Conservation (phyloP, 2,888 invertebrate genomes). For the Drosophila picticornis region DNA sequence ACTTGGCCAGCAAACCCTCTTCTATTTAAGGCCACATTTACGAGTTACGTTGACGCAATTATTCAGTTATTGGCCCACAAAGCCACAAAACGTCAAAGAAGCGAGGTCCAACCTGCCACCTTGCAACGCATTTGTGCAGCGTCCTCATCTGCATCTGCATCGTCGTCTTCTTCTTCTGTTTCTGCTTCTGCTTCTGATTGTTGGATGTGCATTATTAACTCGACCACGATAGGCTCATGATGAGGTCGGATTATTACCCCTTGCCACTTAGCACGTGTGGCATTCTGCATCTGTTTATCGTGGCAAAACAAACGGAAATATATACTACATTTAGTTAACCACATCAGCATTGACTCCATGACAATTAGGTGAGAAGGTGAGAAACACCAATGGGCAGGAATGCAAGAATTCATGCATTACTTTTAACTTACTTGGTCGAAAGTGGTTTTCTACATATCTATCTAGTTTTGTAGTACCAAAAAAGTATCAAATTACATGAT, state of each 20-base stretch:
- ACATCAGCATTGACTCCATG: constrained; percentile 2
- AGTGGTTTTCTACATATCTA: not conserved
- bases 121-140: constrained; percentile 25
- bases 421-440: not conserved
- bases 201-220: constrained; percentile 79
- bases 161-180: not conserved
- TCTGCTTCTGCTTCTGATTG: constrained; percentile 26
- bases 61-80: constrained; percentile 76
- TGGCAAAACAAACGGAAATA: constrained; percentile 12
- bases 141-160: constrained; percentile 23
- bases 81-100: constrained; percentile 64
- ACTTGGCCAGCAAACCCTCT: constrained; percentile 11
- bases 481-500: not conserved
- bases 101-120: constrained; percentile 3
- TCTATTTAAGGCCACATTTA: constrained; percentile 46
- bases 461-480: not conserved
- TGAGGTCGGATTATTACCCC: constrained; percentile 58
- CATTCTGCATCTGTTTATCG: constrained; percentile 10
- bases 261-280: constrained; percentile 56
- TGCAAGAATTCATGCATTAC: not conserved
- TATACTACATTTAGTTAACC: constrained; percentile 17
- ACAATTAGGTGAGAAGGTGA: not conserved
- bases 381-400: not conserved
- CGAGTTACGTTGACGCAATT: constrained; percentile 54
- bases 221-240: constrained; percentile 77